A percentile compares a stretch with the other conserved stretches of the same genome.
phyloP scores from a whole-genome alignment of 2,113 vertebrate genomes.

The Stegastes partitus region DNA sequence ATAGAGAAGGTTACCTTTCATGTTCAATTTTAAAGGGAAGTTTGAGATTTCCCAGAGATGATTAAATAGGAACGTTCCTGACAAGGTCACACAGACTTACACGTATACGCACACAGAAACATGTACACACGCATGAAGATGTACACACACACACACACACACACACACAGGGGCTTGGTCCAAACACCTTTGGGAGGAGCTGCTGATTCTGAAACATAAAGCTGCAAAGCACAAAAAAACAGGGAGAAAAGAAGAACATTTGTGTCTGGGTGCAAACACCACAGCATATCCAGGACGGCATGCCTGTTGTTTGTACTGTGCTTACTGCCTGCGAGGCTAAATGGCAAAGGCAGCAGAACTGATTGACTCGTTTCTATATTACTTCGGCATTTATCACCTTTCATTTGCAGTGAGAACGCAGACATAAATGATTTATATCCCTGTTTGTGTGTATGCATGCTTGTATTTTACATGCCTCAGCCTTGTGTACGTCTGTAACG shows the following conservation, averaged over 20 bases:
- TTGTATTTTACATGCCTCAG: neutral
- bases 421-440: conserved; percentile 23
- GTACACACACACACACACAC: conserved; percentile 26
- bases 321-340: conserved; percentile 15
- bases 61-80: conserved; percentile 77
- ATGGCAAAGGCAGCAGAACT: conserved; percentile 33
- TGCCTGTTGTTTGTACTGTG: conserved; percentile 4
- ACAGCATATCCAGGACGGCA: conserved; percentile 11
- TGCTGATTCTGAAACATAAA: conserved; percentile 43
- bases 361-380: conserved; percentile 49
- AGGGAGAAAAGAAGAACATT: conserved; percentile 13
- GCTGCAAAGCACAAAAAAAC: conserved; percentile 35
- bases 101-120: conserved; percentile 36
- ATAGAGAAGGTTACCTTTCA: conserved; percentile 82
- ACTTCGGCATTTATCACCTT: conserved; percentile 47
- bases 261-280: conserved; percentile 10
- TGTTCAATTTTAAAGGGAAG: conserved; percentile 80
- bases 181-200: conserved; percentile 52
- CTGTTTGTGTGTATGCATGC: neutral
- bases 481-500: conserved; percentile 28
- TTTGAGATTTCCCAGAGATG: conserved; percentile 80
- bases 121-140: neutral
- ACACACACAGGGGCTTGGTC: conserved; percentile 37
- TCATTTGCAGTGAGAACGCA: conserved; percentile 30
- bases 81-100: conserved; percentile 73